Evolutionary conservation across 2,113 vertebrate genomes (phyloP).

Genomic region (Corvus cornix): DNA sequence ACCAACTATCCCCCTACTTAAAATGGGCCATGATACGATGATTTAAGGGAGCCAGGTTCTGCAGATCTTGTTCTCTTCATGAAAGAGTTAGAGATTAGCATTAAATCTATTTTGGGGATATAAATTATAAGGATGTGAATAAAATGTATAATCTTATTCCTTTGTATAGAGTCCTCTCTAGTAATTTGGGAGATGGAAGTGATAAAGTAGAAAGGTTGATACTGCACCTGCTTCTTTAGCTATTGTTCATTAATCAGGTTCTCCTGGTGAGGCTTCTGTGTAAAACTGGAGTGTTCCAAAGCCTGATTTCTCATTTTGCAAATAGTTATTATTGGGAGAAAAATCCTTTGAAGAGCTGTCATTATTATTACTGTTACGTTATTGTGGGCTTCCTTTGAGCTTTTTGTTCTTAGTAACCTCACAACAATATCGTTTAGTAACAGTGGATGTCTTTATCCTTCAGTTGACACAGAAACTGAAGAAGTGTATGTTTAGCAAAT

Average conservation of each 20-base stretch:
- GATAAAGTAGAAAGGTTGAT: background rate
- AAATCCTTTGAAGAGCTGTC: background rate
- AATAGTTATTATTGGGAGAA: background rate
- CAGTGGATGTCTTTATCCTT: background rate
- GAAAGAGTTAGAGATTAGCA: background rate
- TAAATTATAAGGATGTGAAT: background rate
- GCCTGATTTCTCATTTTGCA: background rate
- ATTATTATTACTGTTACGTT: background rate
- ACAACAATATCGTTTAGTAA: background rate
- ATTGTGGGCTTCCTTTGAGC: background rate
- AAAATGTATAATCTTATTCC: constrained; percentile 21
- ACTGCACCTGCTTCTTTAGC: background rate
- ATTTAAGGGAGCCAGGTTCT: background rate
- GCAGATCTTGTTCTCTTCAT: background rate
- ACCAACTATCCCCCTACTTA: background rate
- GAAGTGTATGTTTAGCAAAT: background rate
- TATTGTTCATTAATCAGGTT: constrained; percentile 17
- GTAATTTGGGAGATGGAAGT: background rate
- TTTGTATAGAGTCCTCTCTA: background rate
- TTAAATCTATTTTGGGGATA: background rate
- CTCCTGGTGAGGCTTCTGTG: background rate
- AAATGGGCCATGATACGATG: background rate
- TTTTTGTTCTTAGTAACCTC: background rate
- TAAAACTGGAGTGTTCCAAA: background rate
- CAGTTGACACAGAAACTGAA: background rate